Percentiles rank a stretch among this genome's conserved stretches.
Conservation (phyloP, 2,888 invertebrate species). For the Xylophagus ater region DNA sequence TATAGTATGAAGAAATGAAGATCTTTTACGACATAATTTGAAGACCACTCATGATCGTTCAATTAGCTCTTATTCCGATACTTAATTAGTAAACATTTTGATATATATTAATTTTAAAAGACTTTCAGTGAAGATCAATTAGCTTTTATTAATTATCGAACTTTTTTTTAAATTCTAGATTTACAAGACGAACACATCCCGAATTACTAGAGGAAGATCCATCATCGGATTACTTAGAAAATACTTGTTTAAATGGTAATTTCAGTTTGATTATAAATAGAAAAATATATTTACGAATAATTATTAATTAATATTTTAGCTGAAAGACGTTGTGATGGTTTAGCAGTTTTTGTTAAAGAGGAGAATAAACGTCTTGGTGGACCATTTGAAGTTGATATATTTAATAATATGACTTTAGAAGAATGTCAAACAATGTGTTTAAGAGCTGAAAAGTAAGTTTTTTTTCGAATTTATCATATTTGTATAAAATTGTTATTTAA, state of each 20-base stretch:
- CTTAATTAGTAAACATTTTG: no score
- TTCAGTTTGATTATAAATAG: slow-evolving; percentile 1
- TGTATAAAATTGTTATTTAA: slow-evolving; percentile 3
- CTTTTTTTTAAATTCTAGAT: no score
- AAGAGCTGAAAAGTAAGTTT: slow-evolving; percentile 66
- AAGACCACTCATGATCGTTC: no score
- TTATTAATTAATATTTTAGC: slow-evolving; percentile 42
- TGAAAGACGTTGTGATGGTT: slow-evolving; percentile 74
- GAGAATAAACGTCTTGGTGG: slow-evolving; percentile 79
- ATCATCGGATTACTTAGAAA: slow-evolving; percentile 81
- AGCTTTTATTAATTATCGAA: no score
- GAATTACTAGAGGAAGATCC: slow-evolving; percentile 75
- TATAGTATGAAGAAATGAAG: no score
- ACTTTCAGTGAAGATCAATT: no score
- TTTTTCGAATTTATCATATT: slow-evolving; percentile 2
- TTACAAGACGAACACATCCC: slow-evolving; percentile 77
- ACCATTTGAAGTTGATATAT: slow-evolving; percentile 79
- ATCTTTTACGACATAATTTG: no score
- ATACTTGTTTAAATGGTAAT: slow-evolving; percentile 77
- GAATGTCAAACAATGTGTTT: slow-evolving; percentile 83
- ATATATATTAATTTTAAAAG: no score
- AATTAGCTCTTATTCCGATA: no score
- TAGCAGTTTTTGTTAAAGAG: slow-evolving; percentile 80
- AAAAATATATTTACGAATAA: slow-evolving; percentile 2
- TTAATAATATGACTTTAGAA: slow-evolving; percentile 73